Percentiles rank a stretch among this genome's conserved stretches.
Evolutionary conservation across 2,113 vertebrate species (phyloP).

Genomic region (Setophaga petechia): DNA sequence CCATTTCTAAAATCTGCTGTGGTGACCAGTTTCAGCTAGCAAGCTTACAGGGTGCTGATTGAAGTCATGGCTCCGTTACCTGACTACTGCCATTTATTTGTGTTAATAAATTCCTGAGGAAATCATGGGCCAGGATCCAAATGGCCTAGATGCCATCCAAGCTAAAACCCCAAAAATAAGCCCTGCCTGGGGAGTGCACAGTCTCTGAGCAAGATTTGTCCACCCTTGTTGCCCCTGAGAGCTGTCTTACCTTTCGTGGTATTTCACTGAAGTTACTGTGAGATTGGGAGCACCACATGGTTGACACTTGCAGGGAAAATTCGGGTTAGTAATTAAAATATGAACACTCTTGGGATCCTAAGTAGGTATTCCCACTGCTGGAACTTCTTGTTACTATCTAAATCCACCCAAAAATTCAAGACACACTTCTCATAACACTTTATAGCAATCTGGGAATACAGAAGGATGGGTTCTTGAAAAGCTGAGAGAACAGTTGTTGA

Average conservation of each 20-base stretch:
- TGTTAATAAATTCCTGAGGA: background rate
- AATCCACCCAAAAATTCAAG: background rate
- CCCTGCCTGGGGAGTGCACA: background rate
- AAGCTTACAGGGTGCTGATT: background rate
- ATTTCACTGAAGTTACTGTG: background rate
- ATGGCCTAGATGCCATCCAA: background rate
- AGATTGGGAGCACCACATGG: background rate
- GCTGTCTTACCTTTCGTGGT: rapidly evolving
- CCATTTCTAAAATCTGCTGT: background rate
- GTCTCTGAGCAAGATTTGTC: background rate
- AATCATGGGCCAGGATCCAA: background rate
- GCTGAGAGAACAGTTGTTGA: background rate
- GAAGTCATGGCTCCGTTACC: background rate
- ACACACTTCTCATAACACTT: background rate
- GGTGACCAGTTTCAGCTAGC: background rate
- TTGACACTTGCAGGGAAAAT: background rate
- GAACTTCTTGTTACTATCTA: background rate
- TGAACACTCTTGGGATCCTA: background rate
- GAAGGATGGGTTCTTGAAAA: background rate
- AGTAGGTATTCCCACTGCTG: background rate
- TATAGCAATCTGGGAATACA: background rate
- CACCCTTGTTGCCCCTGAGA: background rate
- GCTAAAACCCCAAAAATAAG: background rate
- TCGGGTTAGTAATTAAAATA: background rate
- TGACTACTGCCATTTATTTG: background rate